Conservation (phyloP, 2,797 vertebrate genomes). For the Pachyuromys duprasi region DNA sequence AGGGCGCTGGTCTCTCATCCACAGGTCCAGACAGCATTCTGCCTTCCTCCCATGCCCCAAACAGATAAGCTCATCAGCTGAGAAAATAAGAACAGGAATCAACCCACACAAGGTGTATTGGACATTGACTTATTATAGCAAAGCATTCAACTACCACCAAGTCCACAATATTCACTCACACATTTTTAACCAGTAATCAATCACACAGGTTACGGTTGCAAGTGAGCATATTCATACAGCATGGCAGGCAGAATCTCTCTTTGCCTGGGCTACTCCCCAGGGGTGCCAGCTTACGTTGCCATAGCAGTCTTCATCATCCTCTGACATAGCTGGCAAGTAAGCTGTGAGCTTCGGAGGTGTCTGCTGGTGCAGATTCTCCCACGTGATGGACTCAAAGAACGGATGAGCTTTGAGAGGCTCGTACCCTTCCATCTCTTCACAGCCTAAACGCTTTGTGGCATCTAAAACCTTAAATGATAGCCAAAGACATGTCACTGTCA, state of each 20-base stretch:
- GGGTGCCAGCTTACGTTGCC: slow-evolving; percentile 92
- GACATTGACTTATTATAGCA: background rate
- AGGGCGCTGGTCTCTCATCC: background rate
- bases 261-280: background rate
- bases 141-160: background rate
- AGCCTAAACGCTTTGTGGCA: slow-evolving; percentile 95
- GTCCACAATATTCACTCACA: background rate
- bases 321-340: slow-evolving; percentile 98
- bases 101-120: background rate
- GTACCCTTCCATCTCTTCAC: slow-evolving; percentile 98
- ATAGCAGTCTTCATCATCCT: slow-evolving; percentile 99
- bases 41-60: background rate
- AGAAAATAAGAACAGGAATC: background rate
- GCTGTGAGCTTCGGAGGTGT: slow-evolving; percentile 98
- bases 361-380: slow-evolving; percentile 95
- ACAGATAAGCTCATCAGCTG: background rate
- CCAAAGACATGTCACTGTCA: slow-evolving; percentile 17
- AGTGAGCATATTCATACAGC: background rate
- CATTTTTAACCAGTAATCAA: background rate
- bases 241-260: background rate
- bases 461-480: slow-evolving; percentile 92
- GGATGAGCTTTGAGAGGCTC: slow-evolving; percentile 94
- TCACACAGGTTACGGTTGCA: background rate
- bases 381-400: slow-evolving; percentile 96
- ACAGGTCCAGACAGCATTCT: background rate